Percentiles rank a stretch among this genome's conserved stretches.
phyloP scores from a whole-genome alignment of 2,797 vertebrate genomes.

The Hafferia zeledoni region DNA sequence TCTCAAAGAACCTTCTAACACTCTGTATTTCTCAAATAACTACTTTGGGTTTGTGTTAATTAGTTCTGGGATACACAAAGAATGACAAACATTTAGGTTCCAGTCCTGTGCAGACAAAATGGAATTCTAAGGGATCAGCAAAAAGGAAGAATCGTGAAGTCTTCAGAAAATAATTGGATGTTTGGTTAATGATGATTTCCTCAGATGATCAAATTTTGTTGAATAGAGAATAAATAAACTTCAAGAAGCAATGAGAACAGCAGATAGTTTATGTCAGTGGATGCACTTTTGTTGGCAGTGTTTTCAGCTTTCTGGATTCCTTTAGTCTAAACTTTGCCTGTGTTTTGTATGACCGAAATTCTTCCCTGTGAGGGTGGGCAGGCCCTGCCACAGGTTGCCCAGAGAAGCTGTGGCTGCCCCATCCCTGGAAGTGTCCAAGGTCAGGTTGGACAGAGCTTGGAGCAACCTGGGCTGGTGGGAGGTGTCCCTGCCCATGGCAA shows the following conservation, averaged over 20 bases:
- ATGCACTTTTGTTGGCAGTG: neutral
- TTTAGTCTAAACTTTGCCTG: neutral
- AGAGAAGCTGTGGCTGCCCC: neutral
- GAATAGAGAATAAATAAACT: neutral
- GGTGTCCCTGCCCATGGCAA: neutral
- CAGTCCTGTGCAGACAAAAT: neutral
- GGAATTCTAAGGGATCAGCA: neutral
- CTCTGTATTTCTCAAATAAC: neutral
- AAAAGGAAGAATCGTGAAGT: neutral
- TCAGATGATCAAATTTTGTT: neutral
- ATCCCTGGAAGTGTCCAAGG: neutral
- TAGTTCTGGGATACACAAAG: neutral
- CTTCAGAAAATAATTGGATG: neutral
- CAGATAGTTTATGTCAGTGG: neutral
- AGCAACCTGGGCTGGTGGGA: rapidly evolving
- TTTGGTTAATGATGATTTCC: neutral
- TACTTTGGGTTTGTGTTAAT: neutral
- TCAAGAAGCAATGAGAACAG: neutral
- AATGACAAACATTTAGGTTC: neutral
- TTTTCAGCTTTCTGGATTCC: neutral
- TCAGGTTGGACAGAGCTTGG: rapidly evolving
- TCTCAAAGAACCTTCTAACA: rapidly evolving
- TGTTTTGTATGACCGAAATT: neutral
- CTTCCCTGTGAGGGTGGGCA: rapidly evolving
- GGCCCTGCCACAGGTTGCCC: neutral